Evolutionary conservation across 2,797 vertebrate species (phyloP).

Genomic region (Cossypha niveicapilla): DNA sequence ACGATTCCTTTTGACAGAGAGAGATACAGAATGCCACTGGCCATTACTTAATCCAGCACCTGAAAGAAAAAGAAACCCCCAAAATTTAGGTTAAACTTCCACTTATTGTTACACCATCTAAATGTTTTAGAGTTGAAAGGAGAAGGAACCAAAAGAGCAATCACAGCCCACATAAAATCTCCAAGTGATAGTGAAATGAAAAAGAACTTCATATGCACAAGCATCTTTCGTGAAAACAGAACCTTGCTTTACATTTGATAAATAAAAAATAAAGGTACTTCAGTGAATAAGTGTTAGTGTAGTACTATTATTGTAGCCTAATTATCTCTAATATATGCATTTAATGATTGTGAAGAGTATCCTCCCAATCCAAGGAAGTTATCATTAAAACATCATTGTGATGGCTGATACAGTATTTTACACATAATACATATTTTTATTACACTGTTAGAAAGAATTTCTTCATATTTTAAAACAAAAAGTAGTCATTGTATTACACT

Average conservation of each 20-base stretch:
- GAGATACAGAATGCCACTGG: conserved; percentile 87
- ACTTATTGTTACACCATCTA: background rate
- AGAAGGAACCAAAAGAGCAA: background rate
- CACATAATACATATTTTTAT: background rate
- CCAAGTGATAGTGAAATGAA: background rate
- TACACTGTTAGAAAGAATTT: background rate
- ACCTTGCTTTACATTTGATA: background rate
- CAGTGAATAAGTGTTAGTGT: background rate
- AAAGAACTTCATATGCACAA: background rate
- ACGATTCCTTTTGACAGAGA: conserved; percentile 78
- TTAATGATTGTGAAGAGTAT: background rate
- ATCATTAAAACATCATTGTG: background rate
- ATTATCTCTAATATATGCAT: background rate
- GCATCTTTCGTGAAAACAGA: background rate
- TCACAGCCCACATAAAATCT: background rate
- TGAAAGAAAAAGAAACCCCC: conserved; percentile 46
- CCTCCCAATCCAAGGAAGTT: background rate
- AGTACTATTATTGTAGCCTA: background rate
- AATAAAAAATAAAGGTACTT: background rate
- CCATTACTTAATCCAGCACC: conserved; percentile 85
- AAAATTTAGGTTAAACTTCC: background rate
- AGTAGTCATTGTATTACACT: background rate
- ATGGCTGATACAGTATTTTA: background rate
- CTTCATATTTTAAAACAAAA: background rate
- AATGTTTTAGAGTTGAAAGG: background rate